Base-by-base conservation (phyloP, 2,888 invertebrate genomes). In the Chydorus sphaericus region DNA sequence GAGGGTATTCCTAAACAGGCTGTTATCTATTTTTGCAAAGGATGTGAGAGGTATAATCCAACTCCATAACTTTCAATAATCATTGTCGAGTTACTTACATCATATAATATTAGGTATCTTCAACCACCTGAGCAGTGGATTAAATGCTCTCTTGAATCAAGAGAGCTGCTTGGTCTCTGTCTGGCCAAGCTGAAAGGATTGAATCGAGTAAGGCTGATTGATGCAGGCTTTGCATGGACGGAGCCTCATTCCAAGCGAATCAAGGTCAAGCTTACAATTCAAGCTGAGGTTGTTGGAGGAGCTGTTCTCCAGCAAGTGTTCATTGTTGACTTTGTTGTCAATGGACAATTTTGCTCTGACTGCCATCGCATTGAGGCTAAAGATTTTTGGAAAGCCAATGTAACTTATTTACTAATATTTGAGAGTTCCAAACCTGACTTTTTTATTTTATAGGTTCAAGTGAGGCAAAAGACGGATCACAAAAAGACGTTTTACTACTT, bases 151-250 rank as follows among this genome's bases (percentile, higher is more conserved):
- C 70, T 94, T n/a, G 94, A 96, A 70, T 96, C 94, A 0, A 76
- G 86, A 20, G 94, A 96, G 69, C 74, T 97, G 2, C 73, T 97
- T 1, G 79, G 86, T 0, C 69, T 98, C 1, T 99, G 98, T 65
- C 74, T 98, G 53, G 93, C 94, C 68, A 88, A 85, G 66, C 70
- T 99, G 26, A 96, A 87, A 70, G 91, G 91, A 0, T 73, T 97
- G 7, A 85, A 80, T 65, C 80, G 85, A 67, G 87, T 97, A 0
- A 88, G 92, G 66, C 74, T 99, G 16, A 76, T 96, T 55, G 97
- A 98, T 76, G 98, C 98, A 38, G 83, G 85, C 1, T 98, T 98
- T 74, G 80, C 94, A 4, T 98, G 97, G 97, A 99, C 98, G 10
- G 98, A 98, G 68, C 93, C 96, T 36, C 98, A 98, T 75, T 98